These are phyloP conservation scores for Empidonax traillii DNA, from an alignment of 2,113 vertebrate genomes.

Conservation along the genomic window DNA sequence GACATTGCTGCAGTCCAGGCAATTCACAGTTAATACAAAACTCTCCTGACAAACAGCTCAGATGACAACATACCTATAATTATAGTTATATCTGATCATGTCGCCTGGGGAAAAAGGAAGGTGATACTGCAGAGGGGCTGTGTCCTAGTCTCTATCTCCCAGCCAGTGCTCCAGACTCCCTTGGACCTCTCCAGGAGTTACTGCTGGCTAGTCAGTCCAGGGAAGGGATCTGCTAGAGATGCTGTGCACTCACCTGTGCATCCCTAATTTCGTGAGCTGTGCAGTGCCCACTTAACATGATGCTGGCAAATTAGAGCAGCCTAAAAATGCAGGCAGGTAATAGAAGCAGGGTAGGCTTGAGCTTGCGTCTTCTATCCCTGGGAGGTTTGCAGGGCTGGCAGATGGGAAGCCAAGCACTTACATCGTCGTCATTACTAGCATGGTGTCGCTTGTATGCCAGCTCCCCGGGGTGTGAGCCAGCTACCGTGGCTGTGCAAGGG, in stretches of 20 bases:
- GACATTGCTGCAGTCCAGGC: background rate
- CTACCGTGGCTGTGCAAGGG: background rate
- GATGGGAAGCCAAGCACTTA: slow-evolving; percentile 10
- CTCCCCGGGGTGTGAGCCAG: background rate
- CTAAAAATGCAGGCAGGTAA: slow-evolving; percentile 3
- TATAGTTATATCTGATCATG: slow-evolving; percentile 12
- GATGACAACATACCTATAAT: slow-evolving; percentile 32
- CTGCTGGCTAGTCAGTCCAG: background rate
- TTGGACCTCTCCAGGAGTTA: background rate
- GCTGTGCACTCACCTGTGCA: background rate
- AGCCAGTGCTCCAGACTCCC: background rate
- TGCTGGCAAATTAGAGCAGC: slow-evolving; percentile 18
- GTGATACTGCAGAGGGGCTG: background rate
- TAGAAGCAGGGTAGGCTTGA: background rate
- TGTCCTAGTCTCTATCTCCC: background rate
- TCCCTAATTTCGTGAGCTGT: background rate
- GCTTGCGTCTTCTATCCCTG: background rate
- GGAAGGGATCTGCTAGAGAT: background rate
- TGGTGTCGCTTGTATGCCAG: slow-evolving; percentile 4
- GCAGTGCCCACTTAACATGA: background rate
- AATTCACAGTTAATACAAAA: background rate
- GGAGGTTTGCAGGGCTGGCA: slow-evolving; percentile 38
- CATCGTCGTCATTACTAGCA: background rate
- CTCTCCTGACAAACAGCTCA: slow-evolving; percentile 42
- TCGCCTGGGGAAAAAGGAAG: background rate